Percentiles rank a stretch among this genome's conserved stretches.
These are phyloP conservation scores for Squalus acanthias DNA, from an alignment of 2,797 vertebrate species.

Conservation along the genomic window DNA sequence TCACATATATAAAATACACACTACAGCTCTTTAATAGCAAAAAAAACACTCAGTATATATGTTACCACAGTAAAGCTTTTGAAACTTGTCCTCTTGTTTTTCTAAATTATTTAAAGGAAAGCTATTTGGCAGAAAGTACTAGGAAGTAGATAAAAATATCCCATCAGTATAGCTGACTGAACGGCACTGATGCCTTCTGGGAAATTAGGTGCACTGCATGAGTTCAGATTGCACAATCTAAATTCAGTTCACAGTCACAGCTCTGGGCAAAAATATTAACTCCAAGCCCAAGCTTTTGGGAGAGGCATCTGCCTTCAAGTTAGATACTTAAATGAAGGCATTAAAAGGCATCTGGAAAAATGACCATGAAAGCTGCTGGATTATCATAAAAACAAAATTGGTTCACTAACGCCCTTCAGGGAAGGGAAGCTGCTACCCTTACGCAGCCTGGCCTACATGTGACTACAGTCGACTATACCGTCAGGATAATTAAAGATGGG, in stretches of 20 bases:
- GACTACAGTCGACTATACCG: neutral
- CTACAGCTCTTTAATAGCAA: too few relatives aligned
- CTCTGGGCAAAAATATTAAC: neutral
- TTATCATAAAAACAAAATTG: neutral
- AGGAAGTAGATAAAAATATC: neutral
- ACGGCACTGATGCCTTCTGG: neutral
- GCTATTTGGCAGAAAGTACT: neutral
- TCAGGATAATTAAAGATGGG: neutral
- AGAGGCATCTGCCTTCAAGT: neutral
- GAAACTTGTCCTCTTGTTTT: neutral
- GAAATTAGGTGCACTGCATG: neutral
- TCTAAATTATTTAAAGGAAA: neutral
- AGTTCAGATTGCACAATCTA: neutral
- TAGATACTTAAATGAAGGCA: neutral
- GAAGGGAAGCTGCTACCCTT: neutral
- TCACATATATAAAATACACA: neutral
- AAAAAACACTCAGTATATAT: neutral
- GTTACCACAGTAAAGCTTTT: neutral
- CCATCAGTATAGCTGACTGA: neutral
- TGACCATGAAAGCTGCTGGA: neutral
- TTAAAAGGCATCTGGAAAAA: neutral
- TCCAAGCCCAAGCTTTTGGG: neutral
- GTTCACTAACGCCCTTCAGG: neutral
- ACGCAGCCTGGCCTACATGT: neutral
- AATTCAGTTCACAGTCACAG: neutral